Conservation (phyloP, 2,113 vertebrate species). For the Grammomys dolichurus region DNA sequence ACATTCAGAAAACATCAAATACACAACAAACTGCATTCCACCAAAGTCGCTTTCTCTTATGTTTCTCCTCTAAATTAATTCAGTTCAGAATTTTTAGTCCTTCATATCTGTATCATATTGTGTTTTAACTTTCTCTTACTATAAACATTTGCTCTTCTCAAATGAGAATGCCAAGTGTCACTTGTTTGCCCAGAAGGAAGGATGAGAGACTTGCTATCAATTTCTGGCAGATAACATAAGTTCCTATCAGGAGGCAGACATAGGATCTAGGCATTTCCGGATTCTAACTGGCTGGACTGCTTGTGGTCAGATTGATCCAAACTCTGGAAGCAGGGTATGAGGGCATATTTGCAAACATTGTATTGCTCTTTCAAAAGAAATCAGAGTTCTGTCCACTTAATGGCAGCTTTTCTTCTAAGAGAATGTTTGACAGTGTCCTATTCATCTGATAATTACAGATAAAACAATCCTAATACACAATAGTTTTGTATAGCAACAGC, state of each 20-base stretch:
- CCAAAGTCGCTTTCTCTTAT: neutral
- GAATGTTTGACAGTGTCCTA: conserved; percentile 45
- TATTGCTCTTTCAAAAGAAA: conserved; percentile 21
- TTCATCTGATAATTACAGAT: conserved; percentile 53
- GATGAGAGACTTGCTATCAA: neutral
- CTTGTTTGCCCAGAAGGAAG: neutral
- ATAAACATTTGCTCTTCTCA: conserved; percentile 1
- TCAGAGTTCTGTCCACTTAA: neutral
- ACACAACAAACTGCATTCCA: neutral
- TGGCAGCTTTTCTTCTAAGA: neutral
- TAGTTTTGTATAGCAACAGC: conserved; percentile 15
- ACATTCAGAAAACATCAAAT: neutral
- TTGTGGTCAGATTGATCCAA: neutral
- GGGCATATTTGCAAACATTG: neutral
- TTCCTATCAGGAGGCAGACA: neutral
- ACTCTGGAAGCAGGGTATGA: neutral
- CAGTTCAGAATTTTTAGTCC: neutral
- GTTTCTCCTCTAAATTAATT: neutral
- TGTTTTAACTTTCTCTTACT: neutral
- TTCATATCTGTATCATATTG: conserved; percentile 1
- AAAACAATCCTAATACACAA: conserved; percentile 29
- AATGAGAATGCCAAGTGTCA: neutral
- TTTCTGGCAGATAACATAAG: neutral
- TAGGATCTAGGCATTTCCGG: neutral
- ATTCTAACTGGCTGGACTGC: neutral